Conservation (phyloP, 2,888 invertebrate genomes). For the Ischnus inquisitorius region DNA sequence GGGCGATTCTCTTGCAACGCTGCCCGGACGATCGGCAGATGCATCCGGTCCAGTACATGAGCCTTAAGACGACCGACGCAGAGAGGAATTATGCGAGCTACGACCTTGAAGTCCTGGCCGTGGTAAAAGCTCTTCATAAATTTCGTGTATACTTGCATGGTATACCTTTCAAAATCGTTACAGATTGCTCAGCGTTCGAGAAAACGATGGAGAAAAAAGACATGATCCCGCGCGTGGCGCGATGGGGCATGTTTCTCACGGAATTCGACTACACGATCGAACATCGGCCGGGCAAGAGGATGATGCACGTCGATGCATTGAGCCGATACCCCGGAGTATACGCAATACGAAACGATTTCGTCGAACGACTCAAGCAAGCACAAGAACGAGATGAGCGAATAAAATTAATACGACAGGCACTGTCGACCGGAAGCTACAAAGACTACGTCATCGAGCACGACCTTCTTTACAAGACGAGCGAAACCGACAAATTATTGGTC, state of each 20-base stretch:
- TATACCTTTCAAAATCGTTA: constrained; percentile 73
- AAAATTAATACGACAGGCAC: too few species aligned
- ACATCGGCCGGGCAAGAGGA: constrained; percentile 70
- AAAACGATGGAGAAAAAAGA: too few species aligned
- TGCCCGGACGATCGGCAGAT: constrained; percentile 63
- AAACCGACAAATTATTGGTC: too few species aligned
- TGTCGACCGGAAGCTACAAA: too few species aligned
- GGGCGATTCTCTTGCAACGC: constrained; percentile 73
- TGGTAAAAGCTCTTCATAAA: constrained; percentile 71
- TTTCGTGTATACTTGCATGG: constrained; percentile 72
- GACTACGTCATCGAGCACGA: too few species aligned
- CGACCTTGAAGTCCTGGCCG: constrained; percentile 72
- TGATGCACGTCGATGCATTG: constrained; percentile 73
- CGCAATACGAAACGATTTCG: constrained; percentile 16
- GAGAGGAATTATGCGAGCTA: constrained; percentile 74
- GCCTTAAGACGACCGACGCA: constrained; percentile 70
- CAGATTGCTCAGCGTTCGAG: too few species aligned
- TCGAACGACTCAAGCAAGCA: too few species aligned
- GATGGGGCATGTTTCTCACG: constrained; percentile 69
- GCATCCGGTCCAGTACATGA: constrained; percentile 73
- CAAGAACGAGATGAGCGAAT: too few species aligned
- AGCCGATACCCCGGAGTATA: constrained; percentile 73
- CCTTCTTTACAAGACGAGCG: too few species aligned
- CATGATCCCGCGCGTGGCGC: too few species aligned
- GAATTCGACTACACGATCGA: constrained; percentile 70